Evolutionary conservation across 2,888 invertebrate species (phyloP).

Genomic region (Cataglyphis livida): DNA sequence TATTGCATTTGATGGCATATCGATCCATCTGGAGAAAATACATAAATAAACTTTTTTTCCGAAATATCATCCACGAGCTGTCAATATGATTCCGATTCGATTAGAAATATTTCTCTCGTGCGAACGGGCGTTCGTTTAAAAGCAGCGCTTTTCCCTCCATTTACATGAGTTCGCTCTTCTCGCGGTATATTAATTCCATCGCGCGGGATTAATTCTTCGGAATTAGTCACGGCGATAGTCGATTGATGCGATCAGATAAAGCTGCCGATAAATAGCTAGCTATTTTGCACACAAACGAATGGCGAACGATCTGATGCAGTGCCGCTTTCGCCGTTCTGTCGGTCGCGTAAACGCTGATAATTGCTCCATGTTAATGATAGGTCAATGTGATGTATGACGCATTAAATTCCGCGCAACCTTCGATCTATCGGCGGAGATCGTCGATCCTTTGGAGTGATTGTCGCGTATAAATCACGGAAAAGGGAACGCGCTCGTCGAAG

Average conservation of each 20-base stretch:
- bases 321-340: conserved; percentile 26
- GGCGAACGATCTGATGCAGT: conserved; percentile 64
- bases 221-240: conserved; percentile 60
- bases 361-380: conserved; percentile 77
- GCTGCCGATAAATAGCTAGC: conserved; percentile 56
- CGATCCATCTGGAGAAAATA: not conserved
- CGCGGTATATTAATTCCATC: conserved; percentile 49
- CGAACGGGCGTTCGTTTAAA: conserved; percentile 20
- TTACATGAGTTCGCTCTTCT: conserved; percentile 25
- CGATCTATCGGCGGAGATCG: conserved; percentile 68
- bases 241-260: conserved; percentile 48
- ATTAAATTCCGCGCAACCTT: conserved; percentile 71
- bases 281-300: conserved; percentile 57
- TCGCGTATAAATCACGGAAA: conserved; percentile 45
- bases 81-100: conserved; percentile 31
- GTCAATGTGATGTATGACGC: conserved; percentile 71
- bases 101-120: conserved; percentile 27
- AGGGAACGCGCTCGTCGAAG: conserved; percentile 44
- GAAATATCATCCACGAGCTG: conserved; percentile 21
- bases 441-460: conserved; percentile 26
- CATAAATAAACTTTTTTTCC: not conserved
- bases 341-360: conserved; percentile 75
- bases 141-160: conserved; percentile 46
- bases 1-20: not conserved
- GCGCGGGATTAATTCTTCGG: conserved; percentile 58